phyloP scores from a whole-genome alignment of 2,113 vertebrate species.

The Holacanthus passer region DNA sequence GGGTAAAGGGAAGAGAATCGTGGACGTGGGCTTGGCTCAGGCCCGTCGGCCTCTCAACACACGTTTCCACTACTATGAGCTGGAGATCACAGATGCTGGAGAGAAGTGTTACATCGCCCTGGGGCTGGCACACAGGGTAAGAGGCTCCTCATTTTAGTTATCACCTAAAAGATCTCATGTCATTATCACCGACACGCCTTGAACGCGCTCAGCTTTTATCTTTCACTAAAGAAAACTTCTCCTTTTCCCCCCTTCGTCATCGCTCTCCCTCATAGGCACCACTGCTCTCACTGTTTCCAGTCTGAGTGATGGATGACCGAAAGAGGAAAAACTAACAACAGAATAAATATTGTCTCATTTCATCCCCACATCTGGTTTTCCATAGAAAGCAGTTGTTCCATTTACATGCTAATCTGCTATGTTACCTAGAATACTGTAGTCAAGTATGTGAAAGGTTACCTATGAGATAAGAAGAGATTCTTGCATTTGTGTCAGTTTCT shows the following conservation, averaged over 20 bases:
- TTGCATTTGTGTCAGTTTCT: neutral
- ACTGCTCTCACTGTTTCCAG: slow-evolving; percentile 78
- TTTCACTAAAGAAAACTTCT: slow-evolving; percentile 36
- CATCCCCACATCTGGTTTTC: slow-evolving; percentile 72
- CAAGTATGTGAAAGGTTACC: slow-evolving; percentile 24
- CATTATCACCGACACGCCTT: slow-evolving; percentile 6
- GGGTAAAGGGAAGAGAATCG: slow-evolving; percentile 93
- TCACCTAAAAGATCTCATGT: slow-evolving; percentile 32
- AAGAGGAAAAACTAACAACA: slow-evolving; percentile 76
- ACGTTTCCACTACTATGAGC: slow-evolving; percentile 94
- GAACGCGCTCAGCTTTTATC: slow-evolving; percentile 34
- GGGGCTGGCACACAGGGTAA: slow-evolving; percentile 93
- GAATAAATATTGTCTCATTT: slow-evolving; percentile 82
- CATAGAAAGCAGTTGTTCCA: slow-evolving; percentile 63
- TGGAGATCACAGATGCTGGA: slow-evolving; percentile 93
- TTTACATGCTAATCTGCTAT: slow-evolving; percentile 50
- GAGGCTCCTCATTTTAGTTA: slow-evolving; percentile 36
- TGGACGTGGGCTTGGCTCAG: slow-evolving; percentile 94
- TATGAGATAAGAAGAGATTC: slow-evolving; percentile 5
- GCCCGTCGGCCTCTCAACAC: slow-evolving; percentile 92
- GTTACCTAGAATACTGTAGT: slow-evolving; percentile 13
- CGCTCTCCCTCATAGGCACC: slow-evolving; percentile 25
- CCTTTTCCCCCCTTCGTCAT: slow-evolving; percentile 38
- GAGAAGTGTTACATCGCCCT: slow-evolving; percentile 96
- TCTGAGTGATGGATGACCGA: slow-evolving; percentile 73